Evolutionary conservation across 2,113 vertebrate genomes (phyloP).

Genomic region (Rhadina sibilatrix): DNA sequence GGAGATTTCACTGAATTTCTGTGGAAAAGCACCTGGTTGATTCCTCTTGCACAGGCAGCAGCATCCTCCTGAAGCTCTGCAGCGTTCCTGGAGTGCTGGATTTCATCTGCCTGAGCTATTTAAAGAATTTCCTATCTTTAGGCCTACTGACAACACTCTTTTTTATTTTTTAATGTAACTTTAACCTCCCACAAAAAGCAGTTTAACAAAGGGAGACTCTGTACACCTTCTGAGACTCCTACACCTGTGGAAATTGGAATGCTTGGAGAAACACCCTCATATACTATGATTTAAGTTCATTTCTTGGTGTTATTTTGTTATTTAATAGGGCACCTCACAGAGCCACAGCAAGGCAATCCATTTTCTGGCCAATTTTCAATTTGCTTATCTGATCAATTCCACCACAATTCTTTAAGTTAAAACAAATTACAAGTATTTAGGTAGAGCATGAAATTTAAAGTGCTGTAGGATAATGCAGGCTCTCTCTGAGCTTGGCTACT

Average conservation of each 20-base stretch:
- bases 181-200: neutral
- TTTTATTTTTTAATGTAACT: neutral
- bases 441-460: neutral
- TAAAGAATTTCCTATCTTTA: constrained; percentile 9
- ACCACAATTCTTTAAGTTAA: neutral
- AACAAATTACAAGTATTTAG: neutral
- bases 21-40: neutral
- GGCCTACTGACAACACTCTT: neutral
- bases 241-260: neutral
- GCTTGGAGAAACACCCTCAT: neutral
- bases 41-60: neutral
- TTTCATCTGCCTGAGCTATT: neutral
- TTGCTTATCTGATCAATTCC: neutral
- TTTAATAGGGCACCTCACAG: neutral
- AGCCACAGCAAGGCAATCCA: neutral
- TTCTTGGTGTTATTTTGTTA: neutral
- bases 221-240: neutral
- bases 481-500: neutral
- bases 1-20: neutral
- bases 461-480: neutral
- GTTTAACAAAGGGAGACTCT: neutral
- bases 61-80: neutral
- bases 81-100: neutral
- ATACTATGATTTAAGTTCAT: neutral
- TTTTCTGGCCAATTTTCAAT: neutral